Evolutionary conservation across 2,888 invertebrate genomes (phyloP).

Genomic region (Aphrophora alni): DNA sequence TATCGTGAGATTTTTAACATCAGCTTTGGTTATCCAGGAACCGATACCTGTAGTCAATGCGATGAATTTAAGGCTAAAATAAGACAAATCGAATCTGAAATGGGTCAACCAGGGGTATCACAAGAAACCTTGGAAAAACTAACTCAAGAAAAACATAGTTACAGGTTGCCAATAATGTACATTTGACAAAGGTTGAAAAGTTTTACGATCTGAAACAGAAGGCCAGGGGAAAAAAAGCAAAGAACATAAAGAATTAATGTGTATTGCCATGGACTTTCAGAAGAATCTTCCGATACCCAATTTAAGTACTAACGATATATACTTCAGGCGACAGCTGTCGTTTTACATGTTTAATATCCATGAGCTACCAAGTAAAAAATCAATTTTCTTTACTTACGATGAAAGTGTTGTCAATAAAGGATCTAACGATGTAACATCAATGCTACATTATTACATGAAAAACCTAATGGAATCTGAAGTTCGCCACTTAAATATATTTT

Average conservation of each 20-base stretch:
- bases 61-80: conserved; percentile 33
- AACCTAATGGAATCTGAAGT: conserved; percentile 37
- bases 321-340: conserved; percentile 37
- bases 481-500: conserved; percentile 42
- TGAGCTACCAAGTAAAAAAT: conserved; percentile 34
- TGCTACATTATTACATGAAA: conserved; percentile 44
- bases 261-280: conserved; percentile 41
- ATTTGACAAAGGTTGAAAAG: conserved; percentile 39
- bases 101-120: conserved; percentile 6
- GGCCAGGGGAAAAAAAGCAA: conserved; percentile 12
- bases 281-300: conserved; percentile 42
- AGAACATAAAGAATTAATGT: conserved; percentile 31
- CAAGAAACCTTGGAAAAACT: conserved; percentile 20
- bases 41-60: conserved; percentile 33
- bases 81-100: conserved; percentile 12
- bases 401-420: conserved; percentile 48
- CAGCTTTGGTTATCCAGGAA: conserved; percentile 33
- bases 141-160: conserved; percentile 22
- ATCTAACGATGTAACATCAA: conserved; percentile 42
- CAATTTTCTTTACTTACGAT: conserved; percentile 45
- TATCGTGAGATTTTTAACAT: conserved; percentile 34
- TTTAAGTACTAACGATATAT: conserved; percentile 41
- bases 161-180: conserved; percentile 25
- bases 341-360: conserved; percentile 40
- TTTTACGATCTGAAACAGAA: conserved; percentile 31